A percentile compares a stretch with the other conserved stretches of the same genome.
phyloP scores from a whole-genome alignment of 1,140 invertebrate genomes.

The Piezodorus guildinii region DNA sequence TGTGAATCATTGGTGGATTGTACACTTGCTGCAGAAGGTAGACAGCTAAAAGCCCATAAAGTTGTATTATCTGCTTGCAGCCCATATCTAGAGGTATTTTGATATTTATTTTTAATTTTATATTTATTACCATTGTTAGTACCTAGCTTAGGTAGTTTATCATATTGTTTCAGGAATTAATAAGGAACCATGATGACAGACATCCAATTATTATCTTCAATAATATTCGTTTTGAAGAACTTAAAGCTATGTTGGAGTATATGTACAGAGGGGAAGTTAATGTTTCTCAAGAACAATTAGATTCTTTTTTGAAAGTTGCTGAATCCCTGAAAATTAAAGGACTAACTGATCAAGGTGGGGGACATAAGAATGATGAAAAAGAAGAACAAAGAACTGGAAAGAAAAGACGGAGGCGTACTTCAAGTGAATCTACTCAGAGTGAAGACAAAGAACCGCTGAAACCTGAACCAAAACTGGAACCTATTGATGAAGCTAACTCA shows the following conservation, averaged over 20 bases:
- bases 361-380: conserved; percentile 18
- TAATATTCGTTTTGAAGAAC: conserved; percentile 80
- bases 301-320: conserved; percentile 78
- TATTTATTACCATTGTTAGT: neutral
- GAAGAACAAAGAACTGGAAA: neutral
- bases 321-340: conserved; percentile 86
- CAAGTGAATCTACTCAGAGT: neutral
- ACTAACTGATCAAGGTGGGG: conserved; percentile 48
- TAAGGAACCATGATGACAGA: conserved; percentile 77
- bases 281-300: conserved; percentile 81
- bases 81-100: conserved; percentile 40
- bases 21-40: conserved; percentile 43
- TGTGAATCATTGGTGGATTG: conserved; percentile 43
- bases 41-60: conserved; percentile 43
- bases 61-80: conserved; percentile 44
- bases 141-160: neutral
- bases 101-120: neutral
- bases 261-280: conserved; percentile 94
- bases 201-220: conserved; percentile 84
- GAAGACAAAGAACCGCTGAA: neutral
- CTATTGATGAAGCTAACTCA: conserved; percentile 9
- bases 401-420: neutral
- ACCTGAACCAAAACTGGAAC: conserved; percentile 11
- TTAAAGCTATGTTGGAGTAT: conserved; percentile 86
- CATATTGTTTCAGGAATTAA: conserved; percentile 51